These are phyloP conservation scores for Corythornis leucogaster DNA, from an alignment of 2,797 vertebrate genomes.

Conservation along the genomic window DNA sequence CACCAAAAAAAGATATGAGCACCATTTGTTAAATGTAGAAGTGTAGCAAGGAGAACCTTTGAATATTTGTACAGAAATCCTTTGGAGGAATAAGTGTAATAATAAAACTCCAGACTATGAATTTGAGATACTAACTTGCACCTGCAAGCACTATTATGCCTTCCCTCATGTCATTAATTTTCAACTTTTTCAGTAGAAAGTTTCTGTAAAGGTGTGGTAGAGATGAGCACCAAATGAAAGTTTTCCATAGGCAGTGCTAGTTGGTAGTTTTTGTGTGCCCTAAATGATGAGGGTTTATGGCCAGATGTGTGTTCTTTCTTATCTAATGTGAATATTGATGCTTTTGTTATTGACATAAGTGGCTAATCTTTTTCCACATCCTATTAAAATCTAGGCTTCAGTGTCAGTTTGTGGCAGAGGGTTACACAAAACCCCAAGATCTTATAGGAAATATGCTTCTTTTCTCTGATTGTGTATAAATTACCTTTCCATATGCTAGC, in stretches of 20 bases:
- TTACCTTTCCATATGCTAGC: not conserved
- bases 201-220: not conserved
- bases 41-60: not conserved
- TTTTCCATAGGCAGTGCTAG: not conserved
- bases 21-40: not conserved
- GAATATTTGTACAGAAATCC: not conserved
- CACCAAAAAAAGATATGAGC: not conserved
- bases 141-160: not conserved
- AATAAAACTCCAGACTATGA: not conserved
- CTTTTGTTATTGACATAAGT: not conserved
- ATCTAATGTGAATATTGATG: not conserved
- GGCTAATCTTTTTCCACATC: not conserved
- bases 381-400: not conserved
- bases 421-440: not conserved
- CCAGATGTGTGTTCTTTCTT: not conserved
- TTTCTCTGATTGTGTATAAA: not conserved
- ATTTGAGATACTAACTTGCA: not conserved
- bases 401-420: not conserved
- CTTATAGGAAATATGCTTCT: not conserved
- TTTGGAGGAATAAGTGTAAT: not conserved
- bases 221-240: not conserved
- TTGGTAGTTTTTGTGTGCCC: not conserved
- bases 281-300: not conserved
- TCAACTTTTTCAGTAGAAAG: not conserved
- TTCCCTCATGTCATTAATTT: not conserved